Evolutionary conservation across 2,113 vertebrate genomes (phyloP), one percentile per base, ranked within the genome.

Genomic region (Leptobrachium leishanense): DNA sequence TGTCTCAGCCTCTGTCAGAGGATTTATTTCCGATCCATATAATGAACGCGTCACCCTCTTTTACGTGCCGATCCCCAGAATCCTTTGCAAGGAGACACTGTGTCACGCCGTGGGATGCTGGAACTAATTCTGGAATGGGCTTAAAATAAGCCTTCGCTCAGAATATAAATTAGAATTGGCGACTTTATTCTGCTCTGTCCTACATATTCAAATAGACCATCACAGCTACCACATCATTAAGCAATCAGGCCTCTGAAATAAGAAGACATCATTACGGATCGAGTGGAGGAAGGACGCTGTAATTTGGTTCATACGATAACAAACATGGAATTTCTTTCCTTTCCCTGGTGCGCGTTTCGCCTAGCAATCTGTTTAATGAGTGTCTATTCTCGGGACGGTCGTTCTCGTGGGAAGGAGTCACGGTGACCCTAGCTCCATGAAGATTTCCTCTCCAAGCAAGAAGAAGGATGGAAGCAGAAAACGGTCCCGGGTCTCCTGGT

Each of bases 171-270:
- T 68, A 79, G 77, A 64, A 73, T 65, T 72, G 63, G 77, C 72
- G 70, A 66, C 77, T 73, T 73, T 72, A 73, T 79, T 79, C 77
- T 66, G 44, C 50, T 57, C 46, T 79, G 77, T 79, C 77, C 77
- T 79, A 79, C 63, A 79, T 79, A 79, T 79, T 79, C 77, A 79
- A 79, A 79, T 72, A 73, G 70, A 68, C 77, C 77, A n/a, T 54
- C 46, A 79, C 69, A 79, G 70, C 59, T 72, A 79, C 77, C 77
- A 72, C 77, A 66, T 72, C 77, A 79, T 79, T 79, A 79, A 72
- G 62, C 15, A 66, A 79, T 79, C 59, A 72, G 77, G 11, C 12
- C 39, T 50, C 50, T 44, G 69, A 50, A 72, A 67, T 50, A 72
- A 54, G 69, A 70, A 43, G 8, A 43, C 11, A 40, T 72, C 43